Evolutionary conservation across 2,113 vertebrate genomes (phyloP), one percentile per base, ranked within the genome.

Genomic region (Periophthalmodon schlosseri): DNA sequence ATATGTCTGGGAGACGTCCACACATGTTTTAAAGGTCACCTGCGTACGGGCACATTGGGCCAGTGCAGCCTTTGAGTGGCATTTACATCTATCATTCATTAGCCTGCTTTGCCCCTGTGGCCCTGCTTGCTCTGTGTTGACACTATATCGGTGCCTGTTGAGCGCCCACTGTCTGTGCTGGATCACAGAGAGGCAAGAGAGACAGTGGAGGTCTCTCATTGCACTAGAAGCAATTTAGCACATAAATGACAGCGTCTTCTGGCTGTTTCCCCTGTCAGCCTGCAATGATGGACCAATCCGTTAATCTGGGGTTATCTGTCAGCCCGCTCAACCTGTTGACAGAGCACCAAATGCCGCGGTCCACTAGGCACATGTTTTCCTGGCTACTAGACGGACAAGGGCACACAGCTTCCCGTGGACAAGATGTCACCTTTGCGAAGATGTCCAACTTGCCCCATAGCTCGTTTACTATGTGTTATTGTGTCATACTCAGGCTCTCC

Each of bases 241-340:
- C 88, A 85, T 86, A 89, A 88, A 90, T 81, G 89, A 86, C 79
- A 79, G 75, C 69, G 85, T 82, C 81, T 75, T 79, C 79, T 78
- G 76, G 76, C 82, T 68, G 77, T 89, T 87, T 83, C 86, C 82
- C 84, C 87, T 88, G 87, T 90, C 89, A 89, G 83, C 69, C 81
- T 24, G 46, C 79, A 66, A 89, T 87, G 91, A 91, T 85, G 84
- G 85, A 90, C 85, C 91, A 89, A 91, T 90, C 90, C 69, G 81
- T 90, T 92, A 91, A 91, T 92, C 90, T 89, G 16, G 81, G 57
- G 70, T 89, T 90, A 91, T 93, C 87, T 89, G 87, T 91, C 89
- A 83, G 70, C 65, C 70, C 13, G 80, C 77, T 89, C 84, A 87
- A 83, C 82, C 69, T 91, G 89, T 89, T 90, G 90, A 91, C 89